A percentile compares a stretch with the other conserved stretches of the same genome.
Evolutionary conservation across 2,888 invertebrate genomes (phyloP).

Genomic region (Macropis europaea): DNA sequence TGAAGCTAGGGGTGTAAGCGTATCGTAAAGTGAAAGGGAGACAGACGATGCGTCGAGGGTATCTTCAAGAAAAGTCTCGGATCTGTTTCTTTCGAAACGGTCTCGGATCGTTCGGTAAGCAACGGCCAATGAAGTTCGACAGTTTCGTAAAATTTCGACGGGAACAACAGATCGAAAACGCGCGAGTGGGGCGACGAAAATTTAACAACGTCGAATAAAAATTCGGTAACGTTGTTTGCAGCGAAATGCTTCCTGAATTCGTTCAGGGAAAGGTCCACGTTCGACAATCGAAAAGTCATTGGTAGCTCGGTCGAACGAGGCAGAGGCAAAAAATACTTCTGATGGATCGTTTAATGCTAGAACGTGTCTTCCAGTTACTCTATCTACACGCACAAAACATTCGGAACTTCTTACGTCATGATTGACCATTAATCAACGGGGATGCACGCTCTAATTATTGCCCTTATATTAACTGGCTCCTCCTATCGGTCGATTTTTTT

Average conservation of each 20-base stretch:
- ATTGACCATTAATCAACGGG: constrained; percentile 30
- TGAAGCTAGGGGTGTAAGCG: constrained; percentile 29
- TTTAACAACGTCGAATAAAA: neutral
- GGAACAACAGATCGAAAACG: neutral
- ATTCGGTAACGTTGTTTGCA: neutral
- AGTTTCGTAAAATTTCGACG: constrained; percentile 15
- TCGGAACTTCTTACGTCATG: constrained; percentile 16
- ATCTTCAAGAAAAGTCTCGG: constrained; percentile 1
- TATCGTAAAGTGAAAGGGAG: constrained; percentile 35
- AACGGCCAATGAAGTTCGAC: constrained; percentile 29
- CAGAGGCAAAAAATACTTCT: neutral
- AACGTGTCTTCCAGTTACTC: neutral
- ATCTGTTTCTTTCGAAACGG: constrained; percentile 27
- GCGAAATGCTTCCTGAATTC: neutral
- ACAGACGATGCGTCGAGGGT: constrained; percentile 12
- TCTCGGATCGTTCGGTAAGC: constrained; percentile 23
- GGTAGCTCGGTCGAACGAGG: neutral
- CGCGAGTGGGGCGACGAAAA: neutral
- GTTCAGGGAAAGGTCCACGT: no score
- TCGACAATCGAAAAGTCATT: neutral
- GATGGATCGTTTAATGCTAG: constrained; percentile 4
- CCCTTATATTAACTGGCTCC: constrained; percentile 35
- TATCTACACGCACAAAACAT: constrained; percentile 9
- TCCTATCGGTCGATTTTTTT: constrained; percentile 46
- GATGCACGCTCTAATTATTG: constrained; percentile 43